Evolutionary conservation across 2,888 invertebrate genomes (phyloP).

Genomic region (Phyto melanocephala): DNA sequence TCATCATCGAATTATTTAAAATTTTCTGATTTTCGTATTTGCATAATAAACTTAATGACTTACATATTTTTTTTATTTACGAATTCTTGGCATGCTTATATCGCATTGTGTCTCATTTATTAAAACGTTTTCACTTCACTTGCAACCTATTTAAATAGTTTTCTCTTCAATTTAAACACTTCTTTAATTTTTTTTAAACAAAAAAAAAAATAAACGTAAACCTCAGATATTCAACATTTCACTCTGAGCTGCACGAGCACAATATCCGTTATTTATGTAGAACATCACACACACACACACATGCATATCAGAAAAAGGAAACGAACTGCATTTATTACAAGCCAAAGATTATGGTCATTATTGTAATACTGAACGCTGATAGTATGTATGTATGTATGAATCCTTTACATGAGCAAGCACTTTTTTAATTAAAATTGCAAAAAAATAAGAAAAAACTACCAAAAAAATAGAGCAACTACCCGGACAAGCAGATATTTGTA

Average conservation of each 20-base stretch:
- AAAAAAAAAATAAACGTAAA: background rate
- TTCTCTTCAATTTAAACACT: background rate
- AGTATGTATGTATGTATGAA: background rate
- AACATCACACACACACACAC: constrained; percentile 14
- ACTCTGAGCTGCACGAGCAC: background rate
- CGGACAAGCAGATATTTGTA: constrained; percentile 1
- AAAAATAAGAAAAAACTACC: background rate
- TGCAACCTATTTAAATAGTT: background rate
- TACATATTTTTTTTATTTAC: no score
- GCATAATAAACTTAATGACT: no score
- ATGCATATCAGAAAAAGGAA: background rate
- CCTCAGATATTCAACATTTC: constrained; percentile 16
- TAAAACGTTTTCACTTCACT: background rate
- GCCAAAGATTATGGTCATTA: constrained; percentile 51
- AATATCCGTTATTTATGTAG: constrained; percentile 29
- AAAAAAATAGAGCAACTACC: constrained; percentile 28
- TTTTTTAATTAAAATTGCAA: constrained; percentile 47
- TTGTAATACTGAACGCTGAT: background rate
- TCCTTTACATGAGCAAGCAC: constrained; percentile 30
- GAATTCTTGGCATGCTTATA: background rate
- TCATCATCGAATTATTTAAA: no score
- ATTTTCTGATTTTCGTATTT: no score
- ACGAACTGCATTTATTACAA: constrained; percentile 18
- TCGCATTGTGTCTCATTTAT: background rate
- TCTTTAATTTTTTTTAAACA: no score